phyloP scores from a whole-genome alignment of 2,113 vertebrate species.

The Sebastes schlegelii region DNA sequence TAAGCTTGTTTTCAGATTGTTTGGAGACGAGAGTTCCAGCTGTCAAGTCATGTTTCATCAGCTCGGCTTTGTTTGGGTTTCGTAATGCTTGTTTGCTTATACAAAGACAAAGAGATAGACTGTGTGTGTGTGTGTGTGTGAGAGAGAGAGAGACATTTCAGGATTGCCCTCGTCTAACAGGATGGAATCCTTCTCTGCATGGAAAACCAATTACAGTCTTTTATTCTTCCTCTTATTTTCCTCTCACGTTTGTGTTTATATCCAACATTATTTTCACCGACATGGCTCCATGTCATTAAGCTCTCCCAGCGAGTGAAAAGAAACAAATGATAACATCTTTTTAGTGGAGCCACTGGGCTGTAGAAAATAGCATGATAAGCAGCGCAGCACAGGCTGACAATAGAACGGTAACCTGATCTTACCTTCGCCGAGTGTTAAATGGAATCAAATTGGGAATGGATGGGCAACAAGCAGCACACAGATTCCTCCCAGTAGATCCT shows the following conservation, averaged over 20 bases:
- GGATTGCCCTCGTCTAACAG: conserved; percentile 2
- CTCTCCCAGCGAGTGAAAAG: conserved; percentile 9
- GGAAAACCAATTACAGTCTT: conserved; percentile 25
- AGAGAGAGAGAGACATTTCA: not conserved
- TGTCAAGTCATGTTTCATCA: conserved; percentile 66
- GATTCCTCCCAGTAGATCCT: conserved; percentile 66
- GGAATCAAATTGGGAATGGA: conserved; percentile 61
- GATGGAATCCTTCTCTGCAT: conserved; percentile 22
- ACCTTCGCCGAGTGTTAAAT: conserved; percentile 26
- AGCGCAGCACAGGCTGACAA: conserved; percentile 37
- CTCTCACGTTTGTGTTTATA: conserved; percentile 19
- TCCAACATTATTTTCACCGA: conserved; percentile 1
- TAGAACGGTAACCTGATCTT: conserved; percentile 62
- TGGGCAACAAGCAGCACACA: conserved; percentile 62
- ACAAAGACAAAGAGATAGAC: conserved; percentile 44
- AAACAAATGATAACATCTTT: conserved; percentile 42
- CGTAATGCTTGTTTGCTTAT: conserved; percentile 61
- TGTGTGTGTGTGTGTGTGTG: not conserved
- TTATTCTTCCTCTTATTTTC: conserved; percentile 20
- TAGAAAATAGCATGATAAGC: conserved; percentile 50
- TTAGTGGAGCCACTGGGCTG: conserved; percentile 15
- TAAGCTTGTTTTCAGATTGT: conserved; percentile 49
- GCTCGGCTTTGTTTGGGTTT: conserved; percentile 46
- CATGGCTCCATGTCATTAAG: conserved; percentile 28
- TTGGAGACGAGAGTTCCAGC: conserved; percentile 53